A percentile compares a stretch with the other conserved stretches of the same genome.
Conservation (phyloP, 35 echinoderm and acorn worm genomes). For the Apostichopus japonicus region DNA sequence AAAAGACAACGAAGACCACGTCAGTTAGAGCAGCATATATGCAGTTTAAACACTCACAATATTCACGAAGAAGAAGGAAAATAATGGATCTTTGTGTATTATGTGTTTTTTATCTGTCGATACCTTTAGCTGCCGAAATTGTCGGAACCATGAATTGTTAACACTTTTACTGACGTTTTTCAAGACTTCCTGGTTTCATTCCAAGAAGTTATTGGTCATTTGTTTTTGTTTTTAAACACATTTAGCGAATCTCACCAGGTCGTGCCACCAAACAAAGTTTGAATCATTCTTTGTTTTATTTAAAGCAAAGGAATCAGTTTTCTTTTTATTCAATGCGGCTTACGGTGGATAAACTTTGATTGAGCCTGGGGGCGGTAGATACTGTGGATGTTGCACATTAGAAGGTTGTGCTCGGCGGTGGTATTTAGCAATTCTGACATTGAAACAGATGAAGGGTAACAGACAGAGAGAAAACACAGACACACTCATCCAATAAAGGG, state of each 20-base stretch:
- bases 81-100: too few species aligned
- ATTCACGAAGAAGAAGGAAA: too few species aligned
- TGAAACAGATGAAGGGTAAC: conserved; percentile 30
- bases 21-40: not conserved
- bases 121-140: not conserved
- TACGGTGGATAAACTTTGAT: conserved; percentile 2
- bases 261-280: conserved; percentile 6
- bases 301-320: not conserved
- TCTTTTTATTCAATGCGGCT: not conserved
- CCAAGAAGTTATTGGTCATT: too few species aligned
- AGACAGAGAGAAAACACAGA: conserved; percentile 21
- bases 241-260: not conserved
- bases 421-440: conserved; percentile 52
- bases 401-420: conserved; percentile 1
- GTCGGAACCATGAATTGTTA: too few species aligned
- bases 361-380: not conserved
- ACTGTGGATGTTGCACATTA: not conserved
- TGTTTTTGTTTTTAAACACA: not conserved
- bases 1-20: conserved; percentile 17
- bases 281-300: not conserved
- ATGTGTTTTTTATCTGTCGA: not conserved
- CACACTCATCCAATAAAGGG: conserved; percentile 9
- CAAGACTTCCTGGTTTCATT: too few species aligned
- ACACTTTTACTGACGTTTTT: too few species aligned
- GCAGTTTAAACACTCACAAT: too few species aligned